These are phyloP conservation scores for Bombylius discolor DNA, from an alignment of 2,888 invertebrate genomes.

Conservation along the genomic window DNA sequence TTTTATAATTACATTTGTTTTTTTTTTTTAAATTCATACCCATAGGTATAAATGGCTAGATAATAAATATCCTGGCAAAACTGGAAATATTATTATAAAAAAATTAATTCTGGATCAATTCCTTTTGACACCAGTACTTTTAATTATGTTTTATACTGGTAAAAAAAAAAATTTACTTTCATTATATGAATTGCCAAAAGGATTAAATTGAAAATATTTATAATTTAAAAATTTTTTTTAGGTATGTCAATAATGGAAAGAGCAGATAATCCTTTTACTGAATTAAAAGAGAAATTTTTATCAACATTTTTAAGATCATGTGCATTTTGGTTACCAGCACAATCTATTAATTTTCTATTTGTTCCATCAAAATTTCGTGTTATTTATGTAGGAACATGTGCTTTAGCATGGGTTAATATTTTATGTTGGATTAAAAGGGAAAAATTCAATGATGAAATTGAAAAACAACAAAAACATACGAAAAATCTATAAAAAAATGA, in stretches of 20 bases:
- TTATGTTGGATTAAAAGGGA: slow-evolving; percentile 66
- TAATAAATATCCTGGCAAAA: slow-evolving; percentile 50
- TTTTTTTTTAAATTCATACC: slow-evolving; percentile 2
- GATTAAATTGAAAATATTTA: neutral
- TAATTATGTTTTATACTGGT: slow-evolving; percentile 61
- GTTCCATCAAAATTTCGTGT: slow-evolving; percentile 61
- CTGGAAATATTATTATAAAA: slow-evolving; percentile 46
- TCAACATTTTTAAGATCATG: slow-evolving; percentile 64
- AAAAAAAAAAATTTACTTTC: slow-evolving; percentile 19
- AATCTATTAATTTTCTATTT: slow-evolving; percentile 62
- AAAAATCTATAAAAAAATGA: too few species aligned
- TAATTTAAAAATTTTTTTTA: slow-evolving; percentile 25
- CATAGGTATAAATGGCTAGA: slow-evolving; percentile 70
- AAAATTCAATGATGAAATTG: neutral
- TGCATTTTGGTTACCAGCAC: slow-evolving; percentile 71
- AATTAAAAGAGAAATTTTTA: slow-evolving; percentile 56
- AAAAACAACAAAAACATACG: too few species aligned
- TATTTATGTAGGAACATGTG: slow-evolving; percentile 62
- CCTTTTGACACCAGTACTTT: slow-evolving; percentile 56
- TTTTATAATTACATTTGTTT: slow-evolving; percentile 3
- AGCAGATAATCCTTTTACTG: slow-evolving; percentile 53
- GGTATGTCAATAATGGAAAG: slow-evolving; percentile 65
- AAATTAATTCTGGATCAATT: slow-evolving; percentile 68
- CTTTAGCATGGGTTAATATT: slow-evolving; percentile 75
- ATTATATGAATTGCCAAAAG: neutral